phyloP scores from a whole-genome alignment of 2,888 invertebrate genomes.

The Tachina lurida region DNA sequence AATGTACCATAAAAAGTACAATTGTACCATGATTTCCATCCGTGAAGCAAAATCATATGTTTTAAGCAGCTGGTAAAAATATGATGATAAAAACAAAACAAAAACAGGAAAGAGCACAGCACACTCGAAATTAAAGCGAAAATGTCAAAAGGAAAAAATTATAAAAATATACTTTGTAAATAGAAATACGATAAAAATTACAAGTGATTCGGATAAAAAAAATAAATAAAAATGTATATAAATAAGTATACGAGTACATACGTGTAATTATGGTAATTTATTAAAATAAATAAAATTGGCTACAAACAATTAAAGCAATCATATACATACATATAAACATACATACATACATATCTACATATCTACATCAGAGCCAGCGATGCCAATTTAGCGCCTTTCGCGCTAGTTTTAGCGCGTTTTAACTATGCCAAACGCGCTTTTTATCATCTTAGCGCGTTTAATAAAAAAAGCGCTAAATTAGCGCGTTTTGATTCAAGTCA shows the following conservation, averaged over 20 bases:
- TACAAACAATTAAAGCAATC: slow-evolving; percentile 4
- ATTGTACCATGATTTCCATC: too few relatives aligned
- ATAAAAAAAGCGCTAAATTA: too few relatives aligned
- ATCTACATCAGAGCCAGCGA: too few relatives aligned
- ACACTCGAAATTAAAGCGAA: not conserved
- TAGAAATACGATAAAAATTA: not conserved
- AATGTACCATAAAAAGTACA: too few relatives aligned
- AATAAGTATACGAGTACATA: too few relatives aligned
- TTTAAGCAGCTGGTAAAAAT: slow-evolving; percentile 60
- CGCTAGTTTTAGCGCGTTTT: too few relatives aligned
- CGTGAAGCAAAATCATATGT: slow-evolving; percentile 53
- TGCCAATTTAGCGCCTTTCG: too few relatives aligned
- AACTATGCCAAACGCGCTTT: too few relatives aligned
- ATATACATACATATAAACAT: not conserved
- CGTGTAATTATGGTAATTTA: not conserved
- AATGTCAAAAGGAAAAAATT: slow-evolving; percentile 12
- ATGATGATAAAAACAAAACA: slow-evolving; percentile 63
- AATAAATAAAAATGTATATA: not conserved
- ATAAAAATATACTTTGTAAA: not conserved
- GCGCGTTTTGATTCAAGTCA: too few relatives aligned
- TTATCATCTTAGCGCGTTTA: too few relatives aligned
- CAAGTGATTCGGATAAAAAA: not conserved
- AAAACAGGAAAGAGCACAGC: slow-evolving; percentile 21
- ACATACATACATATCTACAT: not conserved
- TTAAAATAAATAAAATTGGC: not conserved